These are phyloP conservation scores for Solenopsis invicta DNA, from an alignment of 1,140 invertebrate genomes.

Conservation along the genomic window DNA sequence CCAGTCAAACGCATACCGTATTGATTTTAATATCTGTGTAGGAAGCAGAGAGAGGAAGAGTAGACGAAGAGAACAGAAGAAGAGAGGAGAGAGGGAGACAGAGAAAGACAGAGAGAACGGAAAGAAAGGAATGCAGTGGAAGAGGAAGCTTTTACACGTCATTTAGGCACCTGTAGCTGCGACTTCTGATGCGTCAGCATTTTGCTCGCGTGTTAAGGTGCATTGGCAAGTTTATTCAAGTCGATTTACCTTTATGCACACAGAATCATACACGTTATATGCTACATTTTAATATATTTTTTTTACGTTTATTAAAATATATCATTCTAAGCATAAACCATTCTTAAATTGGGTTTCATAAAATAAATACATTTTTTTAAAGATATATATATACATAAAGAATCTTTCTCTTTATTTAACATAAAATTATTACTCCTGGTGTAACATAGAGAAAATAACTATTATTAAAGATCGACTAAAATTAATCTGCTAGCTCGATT, in stretches of 20 bases:
- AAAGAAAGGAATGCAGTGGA: slow-evolving; percentile 16
- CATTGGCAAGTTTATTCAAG: slow-evolving; percentile 31
- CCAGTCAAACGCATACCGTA: slow-evolving; percentile 83
- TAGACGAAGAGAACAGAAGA: background rate
- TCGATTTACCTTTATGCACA: slow-evolving; percentile 15
- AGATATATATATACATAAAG: background rate
- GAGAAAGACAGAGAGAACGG: background rate
- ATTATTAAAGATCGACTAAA: background rate
- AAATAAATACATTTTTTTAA: slow-evolving; percentile 12
- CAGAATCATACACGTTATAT: background rate
- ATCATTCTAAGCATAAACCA: background rate
- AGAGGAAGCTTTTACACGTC: slow-evolving; percentile 62
- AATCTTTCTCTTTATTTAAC: background rate
- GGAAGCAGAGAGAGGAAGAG: slow-evolving; percentile 57
- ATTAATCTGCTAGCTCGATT: slow-evolving; percentile 15
- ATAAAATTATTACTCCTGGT: background rate
- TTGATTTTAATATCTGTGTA: slow-evolving; percentile 81
- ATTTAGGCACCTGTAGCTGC: slow-evolving; percentile 73
- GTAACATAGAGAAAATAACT: slow-evolving; percentile 2
- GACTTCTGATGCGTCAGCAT: slow-evolving; percentile 58
- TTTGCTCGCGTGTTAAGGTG: slow-evolving; percentile 28
- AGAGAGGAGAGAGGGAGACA: background rate
- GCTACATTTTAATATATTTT: background rate
- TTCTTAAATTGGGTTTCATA: background rate
- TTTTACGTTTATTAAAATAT: slow-evolving; percentile 1